Percentiles rank a stretch among this genome's conserved stretches.
phyloP scores from a whole-genome alignment of 1,140 invertebrate species.

The Lasaia peninsularis region DNA sequence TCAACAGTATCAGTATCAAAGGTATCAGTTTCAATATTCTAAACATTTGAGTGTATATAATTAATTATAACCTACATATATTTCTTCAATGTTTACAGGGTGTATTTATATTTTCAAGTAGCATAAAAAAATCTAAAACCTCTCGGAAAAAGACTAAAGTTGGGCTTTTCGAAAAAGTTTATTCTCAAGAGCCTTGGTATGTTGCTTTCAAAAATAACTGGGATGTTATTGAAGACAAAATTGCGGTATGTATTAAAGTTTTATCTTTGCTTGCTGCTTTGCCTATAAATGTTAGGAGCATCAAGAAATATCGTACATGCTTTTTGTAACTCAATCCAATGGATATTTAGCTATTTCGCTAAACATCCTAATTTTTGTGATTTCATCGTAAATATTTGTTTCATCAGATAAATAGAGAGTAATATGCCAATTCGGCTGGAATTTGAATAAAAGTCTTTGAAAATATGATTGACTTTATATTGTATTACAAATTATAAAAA shows the following conservation, averaged over 20 bases:
- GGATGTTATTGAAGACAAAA: slow-evolving; percentile 44
- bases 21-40: slow-evolving; percentile 28
- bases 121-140: slow-evolving; percentile 45
- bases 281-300: too few species aligned
- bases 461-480: too few species aligned
- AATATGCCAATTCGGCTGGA: too few species aligned
- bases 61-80: neutral
- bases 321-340: too few species aligned
- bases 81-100: slow-evolving; percentile 55
- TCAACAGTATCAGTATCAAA: slow-evolving; percentile 60
- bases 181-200: slow-evolving; percentile 54
- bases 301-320: too few species aligned
- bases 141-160: slow-evolving; percentile 36
- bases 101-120: slow-evolving; percentile 59
- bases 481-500: too few species aligned
- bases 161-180: slow-evolving; percentile 42
- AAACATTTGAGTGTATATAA: neutral
- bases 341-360: too few species aligned
- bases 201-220: slow-evolving; percentile 50
- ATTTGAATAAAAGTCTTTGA: too few species aligned
- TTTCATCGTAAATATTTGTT: too few species aligned
- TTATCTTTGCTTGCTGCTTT: too few species aligned
- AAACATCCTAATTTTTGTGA: too few species aligned
- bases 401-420: too few species aligned
- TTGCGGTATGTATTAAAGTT: slow-evolving; percentile 35